phyloP scores from a whole-genome alignment of 2,888 invertebrate species.

The Metacarcinus magister region DNA sequence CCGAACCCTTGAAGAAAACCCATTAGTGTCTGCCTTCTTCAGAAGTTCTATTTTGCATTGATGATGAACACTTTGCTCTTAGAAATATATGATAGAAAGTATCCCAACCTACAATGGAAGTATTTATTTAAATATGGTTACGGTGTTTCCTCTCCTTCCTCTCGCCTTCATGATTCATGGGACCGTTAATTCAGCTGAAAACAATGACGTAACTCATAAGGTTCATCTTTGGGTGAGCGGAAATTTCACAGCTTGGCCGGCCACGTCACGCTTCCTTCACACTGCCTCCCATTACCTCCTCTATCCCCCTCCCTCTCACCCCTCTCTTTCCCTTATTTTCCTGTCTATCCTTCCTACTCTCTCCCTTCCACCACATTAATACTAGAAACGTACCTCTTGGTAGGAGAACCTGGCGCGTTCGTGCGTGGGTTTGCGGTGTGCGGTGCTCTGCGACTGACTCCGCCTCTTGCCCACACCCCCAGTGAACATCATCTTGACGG shows the following conservation, averaged over 20 bases:
- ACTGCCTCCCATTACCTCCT: background rate
- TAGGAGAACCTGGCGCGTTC: constrained; percentile 73
- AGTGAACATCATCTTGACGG: constrained; percentile 80
- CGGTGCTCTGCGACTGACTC: constrained; percentile 76
- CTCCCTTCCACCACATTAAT: background rate
- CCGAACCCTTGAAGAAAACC: too few species aligned
- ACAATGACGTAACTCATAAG: constrained; percentile 7
- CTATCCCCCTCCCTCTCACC: background rate
- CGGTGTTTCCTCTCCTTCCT: background rate
- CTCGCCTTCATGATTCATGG: background rate
- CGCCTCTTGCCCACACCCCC: constrained; percentile 76
- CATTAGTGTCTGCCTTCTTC: too few species aligned
- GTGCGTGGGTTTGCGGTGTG: constrained; percentile 71
- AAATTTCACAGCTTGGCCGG: background rate
- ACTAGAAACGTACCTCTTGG: constrained; percentile 70
- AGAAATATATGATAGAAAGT: background rate
- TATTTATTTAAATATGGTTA: background rate
- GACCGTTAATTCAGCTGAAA: background rate
- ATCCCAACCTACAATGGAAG: background rate
- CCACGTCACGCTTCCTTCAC: background rate
- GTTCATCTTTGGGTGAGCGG: background rate
- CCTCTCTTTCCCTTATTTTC: background rate
- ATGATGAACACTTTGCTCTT: background rate
- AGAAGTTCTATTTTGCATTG: too few species aligned
- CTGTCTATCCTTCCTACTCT: background rate